A percentile compares a stretch with the other conserved stretches of the same genome.
Evolutionary conservation across 2,888 invertebrate species (phyloP).

Genomic region (Lutraria lutraria): DNA sequence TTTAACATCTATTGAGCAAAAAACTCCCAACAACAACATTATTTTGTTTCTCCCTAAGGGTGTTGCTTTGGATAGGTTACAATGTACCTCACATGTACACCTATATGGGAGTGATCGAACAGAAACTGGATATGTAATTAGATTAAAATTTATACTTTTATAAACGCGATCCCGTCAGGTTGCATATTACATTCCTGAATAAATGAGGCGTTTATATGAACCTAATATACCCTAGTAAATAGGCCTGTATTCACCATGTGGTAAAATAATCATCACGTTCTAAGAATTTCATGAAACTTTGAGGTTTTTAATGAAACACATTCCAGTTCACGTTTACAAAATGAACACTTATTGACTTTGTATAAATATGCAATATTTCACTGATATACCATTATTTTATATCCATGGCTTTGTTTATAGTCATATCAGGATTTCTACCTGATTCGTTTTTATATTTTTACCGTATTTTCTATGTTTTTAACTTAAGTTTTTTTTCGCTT

Average conservation of each 20-base stretch:
- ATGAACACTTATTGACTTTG: background rate
- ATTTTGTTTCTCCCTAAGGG: too few species aligned
- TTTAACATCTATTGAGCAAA: too few species aligned
- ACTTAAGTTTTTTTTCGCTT: background rate
- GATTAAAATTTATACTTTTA: constrained; percentile 5
- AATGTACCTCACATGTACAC: background rate
- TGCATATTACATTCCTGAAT: constrained; percentile 10
- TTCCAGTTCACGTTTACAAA: background rate
- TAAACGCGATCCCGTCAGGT: background rate
- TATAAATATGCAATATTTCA: background rate
- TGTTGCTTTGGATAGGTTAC: too few species aligned
- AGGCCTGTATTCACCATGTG: background rate
- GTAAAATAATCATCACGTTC: background rate
- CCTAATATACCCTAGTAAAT: background rate
- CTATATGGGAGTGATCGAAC: background rate
- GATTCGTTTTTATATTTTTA: background rate
- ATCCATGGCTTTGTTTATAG: background rate
- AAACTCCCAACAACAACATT: too few species aligned
- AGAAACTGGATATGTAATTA: constrained; percentile 9
- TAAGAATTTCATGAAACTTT: background rate
- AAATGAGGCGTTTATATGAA: constrained; percentile 20
- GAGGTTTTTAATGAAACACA: background rate
- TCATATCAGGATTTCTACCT: background rate
- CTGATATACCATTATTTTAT: background rate
- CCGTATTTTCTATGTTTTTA: too few species aligned